Conservation (phyloP, 1,140 invertebrate species). For the Chironomus striatipennis region DNA sequence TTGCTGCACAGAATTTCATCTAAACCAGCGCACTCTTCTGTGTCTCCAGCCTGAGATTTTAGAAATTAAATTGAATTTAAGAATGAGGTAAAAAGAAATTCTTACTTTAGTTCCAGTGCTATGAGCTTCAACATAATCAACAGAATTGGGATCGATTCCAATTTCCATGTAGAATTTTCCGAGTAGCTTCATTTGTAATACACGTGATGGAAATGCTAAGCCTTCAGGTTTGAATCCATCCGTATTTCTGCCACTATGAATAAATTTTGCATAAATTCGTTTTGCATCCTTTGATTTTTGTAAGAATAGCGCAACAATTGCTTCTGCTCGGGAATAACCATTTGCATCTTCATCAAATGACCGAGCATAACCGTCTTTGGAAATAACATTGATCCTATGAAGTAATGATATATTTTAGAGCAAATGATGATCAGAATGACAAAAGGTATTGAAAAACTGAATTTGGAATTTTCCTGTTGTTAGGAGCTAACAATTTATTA, state of each 20-base stretch:
- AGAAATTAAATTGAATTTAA: too few relatives aligned
- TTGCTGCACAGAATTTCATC: slow-evolving; percentile 39
- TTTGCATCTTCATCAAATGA: slow-evolving; percentile 52
- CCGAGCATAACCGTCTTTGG: slow-evolving; percentile 50
- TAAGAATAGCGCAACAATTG: slow-evolving; percentile 46
- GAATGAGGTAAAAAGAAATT: too few relatives aligned
- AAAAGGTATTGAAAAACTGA: too few relatives aligned
- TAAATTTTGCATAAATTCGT: slow-evolving; percentile 48
- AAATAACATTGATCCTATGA: slow-evolving; percentile 49
- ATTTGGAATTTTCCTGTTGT: too few relatives aligned
- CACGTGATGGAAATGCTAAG: slow-evolving; percentile 47
- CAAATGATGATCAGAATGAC: too few relatives aligned
- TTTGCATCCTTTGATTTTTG: slow-evolving; percentile 45
- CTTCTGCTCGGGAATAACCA: slow-evolving; percentile 55
- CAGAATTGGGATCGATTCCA: slow-evolving; percentile 49
- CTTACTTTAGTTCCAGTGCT: slow-evolving; percentile 47
- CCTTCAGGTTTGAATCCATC: slow-evolving; percentile 47
- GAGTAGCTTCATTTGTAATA: slow-evolving; percentile 46
- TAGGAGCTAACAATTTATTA: too few relatives aligned
- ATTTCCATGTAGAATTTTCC: slow-evolving; percentile 52
- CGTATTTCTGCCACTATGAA: slow-evolving; percentile 47
- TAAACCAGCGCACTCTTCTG: slow-evolving; percentile 35
- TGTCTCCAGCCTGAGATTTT: slow-evolving; percentile 29
- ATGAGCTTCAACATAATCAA: slow-evolving; percentile 66
- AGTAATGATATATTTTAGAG: background rate